Percentiles rank a stretch among this genome's conserved stretches.
phyloP scores from a whole-genome alignment of 1,140 invertebrate genomes.

The Drosophila nannoptera region DNA sequence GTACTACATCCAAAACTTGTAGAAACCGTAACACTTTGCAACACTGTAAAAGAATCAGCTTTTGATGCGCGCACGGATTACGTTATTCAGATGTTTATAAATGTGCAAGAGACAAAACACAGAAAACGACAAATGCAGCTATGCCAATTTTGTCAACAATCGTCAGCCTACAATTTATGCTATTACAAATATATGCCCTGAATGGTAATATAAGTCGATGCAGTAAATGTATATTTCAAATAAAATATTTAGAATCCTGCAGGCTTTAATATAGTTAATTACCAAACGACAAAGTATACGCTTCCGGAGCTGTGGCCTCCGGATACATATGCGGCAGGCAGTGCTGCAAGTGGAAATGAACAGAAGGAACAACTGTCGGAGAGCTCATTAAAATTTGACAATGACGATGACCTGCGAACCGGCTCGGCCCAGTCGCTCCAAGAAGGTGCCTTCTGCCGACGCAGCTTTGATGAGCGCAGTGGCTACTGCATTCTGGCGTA shows the following conservation, averaged over 20 bases:
- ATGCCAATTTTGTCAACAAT: conserved; percentile 33
- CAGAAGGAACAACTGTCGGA: conserved; percentile 18
- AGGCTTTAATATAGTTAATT: conserved; percentile 58
- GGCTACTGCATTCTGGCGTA: conserved; percentile 75
- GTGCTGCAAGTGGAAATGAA: not conserved
- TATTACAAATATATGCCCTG: conserved; percentile 11
- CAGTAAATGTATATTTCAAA: not conserved
- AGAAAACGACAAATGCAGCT: conserved; percentile 28
- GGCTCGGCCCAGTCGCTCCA: conserved; percentile 9
- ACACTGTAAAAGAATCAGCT: not conserved
- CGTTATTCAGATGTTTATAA: conserved; percentile 17
- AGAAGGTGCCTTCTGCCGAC: conserved; percentile 69
- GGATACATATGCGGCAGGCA: not conserved
- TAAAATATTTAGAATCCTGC: not conserved
- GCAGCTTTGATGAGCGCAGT: conserved; percentile 72
- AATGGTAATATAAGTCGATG: conserved; percentile 28
- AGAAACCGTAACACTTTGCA: not conserved
- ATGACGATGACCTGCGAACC: conserved; percentile 17
- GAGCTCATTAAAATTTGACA: conserved; percentile 55
- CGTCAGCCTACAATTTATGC: conserved; percentile 20
- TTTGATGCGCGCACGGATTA: conserved; percentile 16
- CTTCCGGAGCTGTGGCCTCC: conserved; percentile 43
- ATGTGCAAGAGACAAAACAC: conserved; percentile 18
- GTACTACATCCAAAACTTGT: no score
- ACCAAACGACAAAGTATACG: conserved; percentile 63